A percentile compares a stretch with the other conserved stretches of the same genome.
These are phyloP conservation scores for Oxyteleia sp. DNA, from an alignment of 2,888 invertebrate species.

Conservation along the genomic window DNA sequence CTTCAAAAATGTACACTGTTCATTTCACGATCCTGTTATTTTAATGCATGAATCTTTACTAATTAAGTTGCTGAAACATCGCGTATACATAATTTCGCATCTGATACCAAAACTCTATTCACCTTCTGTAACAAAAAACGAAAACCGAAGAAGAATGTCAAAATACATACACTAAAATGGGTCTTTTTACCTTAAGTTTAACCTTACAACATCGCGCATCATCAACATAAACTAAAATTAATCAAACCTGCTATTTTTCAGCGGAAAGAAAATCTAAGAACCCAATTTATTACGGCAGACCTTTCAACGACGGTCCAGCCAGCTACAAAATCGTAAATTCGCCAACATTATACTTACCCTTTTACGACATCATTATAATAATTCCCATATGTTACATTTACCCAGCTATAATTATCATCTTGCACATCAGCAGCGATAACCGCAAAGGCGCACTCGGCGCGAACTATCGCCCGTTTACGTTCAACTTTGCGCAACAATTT, in stretches of 20 bases:
- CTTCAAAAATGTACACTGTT: no score
- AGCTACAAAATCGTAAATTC: constrained; percentile 1
- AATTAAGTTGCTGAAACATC: no score
- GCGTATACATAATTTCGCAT: no score
- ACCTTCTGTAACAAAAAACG: no score
- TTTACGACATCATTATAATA: constrained; percentile 25
- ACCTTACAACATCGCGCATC: no score
- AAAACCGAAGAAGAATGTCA: no score
- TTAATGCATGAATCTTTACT: no score
- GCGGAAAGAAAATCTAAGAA: neutral
- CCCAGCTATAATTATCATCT: constrained; percentile 27
- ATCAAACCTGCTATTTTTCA: neutral
- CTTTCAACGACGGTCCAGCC: neutral
- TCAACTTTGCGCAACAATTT: constrained; percentile 29
- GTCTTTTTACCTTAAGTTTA: no score
- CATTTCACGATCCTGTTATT: no score
- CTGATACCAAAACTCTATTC: no score
- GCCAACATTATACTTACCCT: constrained; percentile 2
- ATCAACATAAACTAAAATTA: no score
- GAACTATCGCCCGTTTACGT: constrained; percentile 10
- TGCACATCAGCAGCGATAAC: constrained; percentile 30
- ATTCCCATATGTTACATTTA: constrained; percentile 23
- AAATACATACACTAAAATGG: no score
- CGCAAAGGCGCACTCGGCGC: neutral
- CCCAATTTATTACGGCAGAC: neutral